Conservation (phyloP, 2,888 invertebrate species). For the Stratiomys singularior region DNA sequence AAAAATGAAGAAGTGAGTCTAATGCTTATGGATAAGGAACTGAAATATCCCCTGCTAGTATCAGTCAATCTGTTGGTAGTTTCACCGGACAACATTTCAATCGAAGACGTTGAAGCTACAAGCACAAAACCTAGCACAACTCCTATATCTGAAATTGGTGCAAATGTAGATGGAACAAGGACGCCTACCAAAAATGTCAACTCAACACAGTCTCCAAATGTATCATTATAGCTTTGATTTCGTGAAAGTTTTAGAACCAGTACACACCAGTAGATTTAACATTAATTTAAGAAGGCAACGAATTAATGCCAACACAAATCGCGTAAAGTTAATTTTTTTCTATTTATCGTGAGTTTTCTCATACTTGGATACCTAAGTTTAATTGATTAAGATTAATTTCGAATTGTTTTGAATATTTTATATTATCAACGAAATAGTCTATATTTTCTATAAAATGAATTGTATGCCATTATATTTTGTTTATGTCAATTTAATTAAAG, state of each 20-base stretch:
- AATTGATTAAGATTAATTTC: slow-evolving; percentile 1
- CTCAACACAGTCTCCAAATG: neutral
- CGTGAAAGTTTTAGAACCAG: neutral
- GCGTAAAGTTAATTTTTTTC: neutral
- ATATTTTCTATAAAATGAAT: too few species aligned
- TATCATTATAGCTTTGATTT: slow-evolving; percentile 13
- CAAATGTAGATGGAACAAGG: slow-evolving; percentile 41
- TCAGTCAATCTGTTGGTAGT: slow-evolving; percentile 76
- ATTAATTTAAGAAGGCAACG: neutral
- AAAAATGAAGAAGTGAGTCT: slow-evolving; percentile 74
- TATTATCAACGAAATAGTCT: neutral
- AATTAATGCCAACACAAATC: neutral
- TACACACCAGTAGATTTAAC: neutral
- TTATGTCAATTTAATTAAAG: too few species aligned
- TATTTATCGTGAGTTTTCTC: neutral
- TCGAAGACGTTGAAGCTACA: slow-evolving; percentile 10
- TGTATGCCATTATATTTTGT: too few species aligned
- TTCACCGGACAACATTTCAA: slow-evolving; percentile 64
- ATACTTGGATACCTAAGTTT: neutral
- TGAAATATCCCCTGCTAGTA: slow-evolving; percentile 75
- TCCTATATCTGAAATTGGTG: slow-evolving; percentile 64
- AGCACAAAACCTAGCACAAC: slow-evolving; percentile 37
- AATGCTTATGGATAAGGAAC: slow-evolving; percentile 69
- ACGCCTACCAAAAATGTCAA: slow-evolving; percentile 6
- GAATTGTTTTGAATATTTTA: slow-evolving; percentile 3